Evolutionary conservation across 2,797 vertebrate genomes (phyloP).

Genomic region (Diplodus sargus): DNA sequence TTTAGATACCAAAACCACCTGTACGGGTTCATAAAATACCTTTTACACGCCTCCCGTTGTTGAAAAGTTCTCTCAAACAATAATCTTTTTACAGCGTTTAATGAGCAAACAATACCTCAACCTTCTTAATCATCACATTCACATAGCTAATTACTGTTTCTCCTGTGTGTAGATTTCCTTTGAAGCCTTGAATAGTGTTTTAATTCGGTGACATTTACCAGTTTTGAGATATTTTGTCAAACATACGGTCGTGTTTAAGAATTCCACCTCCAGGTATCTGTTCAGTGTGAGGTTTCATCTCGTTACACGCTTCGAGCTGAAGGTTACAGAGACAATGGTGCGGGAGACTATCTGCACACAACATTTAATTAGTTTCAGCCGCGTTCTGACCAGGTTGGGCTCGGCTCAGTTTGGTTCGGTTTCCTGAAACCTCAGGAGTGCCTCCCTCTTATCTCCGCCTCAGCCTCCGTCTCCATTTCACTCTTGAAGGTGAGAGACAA

Average conservation of each 20-base stretch:
- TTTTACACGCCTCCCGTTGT: too few relatives aligned
- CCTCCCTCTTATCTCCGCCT: constrained; percentile 48
- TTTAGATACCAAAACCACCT: too few relatives aligned
- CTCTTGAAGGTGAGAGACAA: constrained; percentile 75
- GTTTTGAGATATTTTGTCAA: neutral
- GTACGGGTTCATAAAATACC: too few relatives aligned
- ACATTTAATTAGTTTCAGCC: constrained; percentile 44
- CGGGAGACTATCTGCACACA: constrained; percentile 8
- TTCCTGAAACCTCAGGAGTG: constrained; percentile 24
- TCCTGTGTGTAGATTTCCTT: too few relatives aligned
- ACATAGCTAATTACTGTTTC: neutral
- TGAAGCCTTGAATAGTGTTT: neutral
- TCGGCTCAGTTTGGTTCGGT: constrained; percentile 11
- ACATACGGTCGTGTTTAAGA: neutral
- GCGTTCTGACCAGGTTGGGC: constrained; percentile 26
- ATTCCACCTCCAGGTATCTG: neutral
- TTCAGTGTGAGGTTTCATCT: neutral
- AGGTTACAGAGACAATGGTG: constrained; percentile 31
- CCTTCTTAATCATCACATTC: neutral
- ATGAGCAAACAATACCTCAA: neutral
- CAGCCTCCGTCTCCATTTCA: constrained; percentile 63
- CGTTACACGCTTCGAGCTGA: constrained; percentile 13
- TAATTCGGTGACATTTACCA: neutral
- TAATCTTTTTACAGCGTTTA: too few relatives aligned
- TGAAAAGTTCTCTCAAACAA: too few relatives aligned